A percentile compares a stretch with the other conserved stretches of the same genome.
These are phyloP conservation scores for Chrysochloris asiatica DNA, from an alignment of 2,113 vertebrate genomes.

Conservation along the genomic window DNA sequence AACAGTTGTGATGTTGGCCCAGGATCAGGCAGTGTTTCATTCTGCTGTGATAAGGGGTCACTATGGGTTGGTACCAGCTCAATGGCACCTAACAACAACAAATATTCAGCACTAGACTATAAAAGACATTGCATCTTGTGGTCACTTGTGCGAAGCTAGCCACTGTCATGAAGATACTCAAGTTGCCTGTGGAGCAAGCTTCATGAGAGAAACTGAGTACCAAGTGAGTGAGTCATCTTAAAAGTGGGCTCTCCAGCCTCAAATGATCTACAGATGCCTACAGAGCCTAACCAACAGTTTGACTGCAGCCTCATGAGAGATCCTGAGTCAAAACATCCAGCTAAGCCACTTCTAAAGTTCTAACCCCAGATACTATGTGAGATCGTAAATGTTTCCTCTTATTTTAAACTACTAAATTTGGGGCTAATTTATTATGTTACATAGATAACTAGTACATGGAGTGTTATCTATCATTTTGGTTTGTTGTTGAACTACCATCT, in stretches of 20 bases:
- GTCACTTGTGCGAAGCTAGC: background rate
- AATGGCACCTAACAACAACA: too few species aligned
- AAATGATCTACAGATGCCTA: background rate
- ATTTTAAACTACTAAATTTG: constrained; percentile 10
- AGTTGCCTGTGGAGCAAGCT: background rate
- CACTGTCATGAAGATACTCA: background rate
- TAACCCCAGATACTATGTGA: constrained; percentile 11
- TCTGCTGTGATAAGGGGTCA: too few species aligned
- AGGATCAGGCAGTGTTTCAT: too few species aligned
- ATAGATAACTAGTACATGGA: background rate
- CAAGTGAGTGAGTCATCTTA: background rate
- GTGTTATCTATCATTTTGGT: background rate
- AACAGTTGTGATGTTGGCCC: too few species aligned
- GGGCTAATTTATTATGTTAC: background rate
- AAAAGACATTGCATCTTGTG: background rate
- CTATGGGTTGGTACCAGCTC: too few species aligned
- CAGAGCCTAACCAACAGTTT: background rate
- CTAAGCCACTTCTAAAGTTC: background rate
- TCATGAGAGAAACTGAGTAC: background rate
- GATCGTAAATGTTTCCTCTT: background rate
- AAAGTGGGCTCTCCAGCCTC: background rate
- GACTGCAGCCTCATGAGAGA: background rate
- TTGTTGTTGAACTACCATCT: background rate
- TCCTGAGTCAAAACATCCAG: background rate
- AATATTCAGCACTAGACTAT: background rate